Percentiles rank a stretch among this genome's conserved stretches.
These are phyloP conservation scores for Lycophotia porphyrea DNA, from an alignment of 2,888 invertebrate species.

Conservation along the genomic window DNA sequence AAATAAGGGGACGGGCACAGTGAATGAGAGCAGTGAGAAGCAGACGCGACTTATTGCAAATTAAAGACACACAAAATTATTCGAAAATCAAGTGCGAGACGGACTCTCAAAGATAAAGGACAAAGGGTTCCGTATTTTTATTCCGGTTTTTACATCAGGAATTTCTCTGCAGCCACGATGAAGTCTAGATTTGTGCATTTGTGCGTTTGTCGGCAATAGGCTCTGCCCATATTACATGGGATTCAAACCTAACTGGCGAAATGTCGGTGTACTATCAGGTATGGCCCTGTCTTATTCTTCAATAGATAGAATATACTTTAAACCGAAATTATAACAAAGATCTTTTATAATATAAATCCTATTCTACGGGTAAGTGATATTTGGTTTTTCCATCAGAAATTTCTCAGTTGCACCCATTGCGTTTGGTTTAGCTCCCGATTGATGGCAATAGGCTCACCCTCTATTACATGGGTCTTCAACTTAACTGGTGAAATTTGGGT, in stretches of 20 bases:
- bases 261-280: neutral
- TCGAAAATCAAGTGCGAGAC: neutral
- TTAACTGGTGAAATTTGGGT: no score
- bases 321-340: no score
- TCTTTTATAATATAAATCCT: neutral
- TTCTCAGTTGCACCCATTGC: no score
- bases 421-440: no score
- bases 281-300: neutral
- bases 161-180: neutral
- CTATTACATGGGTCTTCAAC: no score
- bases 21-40: neutral
- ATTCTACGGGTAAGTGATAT: neutral
- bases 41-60: neutral
- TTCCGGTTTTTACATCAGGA: neutral
- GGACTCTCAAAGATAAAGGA: neutral
- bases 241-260: neutral
- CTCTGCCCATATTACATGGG: neutral
- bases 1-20: constrained; percentile 33
- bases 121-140: neutral
- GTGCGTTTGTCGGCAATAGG: neutral
- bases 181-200: neutral
- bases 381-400: no score
- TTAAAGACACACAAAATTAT: neutral
- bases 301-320: neutral
- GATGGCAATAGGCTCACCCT: no score